Conservation (phyloP, 2,797 vertebrate genomes). For the Arvicola amphibius region DNA sequence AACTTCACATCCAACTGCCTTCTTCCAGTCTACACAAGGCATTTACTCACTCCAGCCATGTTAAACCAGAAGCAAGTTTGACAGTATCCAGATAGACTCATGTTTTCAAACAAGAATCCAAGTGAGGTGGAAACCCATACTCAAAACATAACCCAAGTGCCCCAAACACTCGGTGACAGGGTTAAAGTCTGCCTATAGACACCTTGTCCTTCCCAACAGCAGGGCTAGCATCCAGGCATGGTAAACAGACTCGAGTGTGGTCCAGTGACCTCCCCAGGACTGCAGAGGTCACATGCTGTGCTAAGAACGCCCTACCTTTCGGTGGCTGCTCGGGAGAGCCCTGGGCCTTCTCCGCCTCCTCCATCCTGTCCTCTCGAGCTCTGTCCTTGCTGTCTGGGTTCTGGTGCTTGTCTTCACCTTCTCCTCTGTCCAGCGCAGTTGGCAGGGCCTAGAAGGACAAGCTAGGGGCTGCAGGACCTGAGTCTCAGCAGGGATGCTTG, state of each 20-base stretch:
- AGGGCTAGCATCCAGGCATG: accelerated
- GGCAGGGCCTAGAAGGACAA: neutral
- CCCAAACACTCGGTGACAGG: neutral
- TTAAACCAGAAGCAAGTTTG: neutral
- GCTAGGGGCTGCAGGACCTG: neutral
- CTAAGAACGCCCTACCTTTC: slow-evolving; percentile 84
- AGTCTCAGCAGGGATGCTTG: neutral
- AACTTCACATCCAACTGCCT: neutral
- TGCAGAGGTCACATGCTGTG: accelerated
- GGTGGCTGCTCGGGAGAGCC: slow-evolving; percentile 83
- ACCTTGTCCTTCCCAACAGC: neutral
- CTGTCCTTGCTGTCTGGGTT: slow-evolving; percentile 78
- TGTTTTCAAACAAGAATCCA: neutral
- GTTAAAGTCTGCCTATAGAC: neutral
- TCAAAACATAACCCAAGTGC: neutral
- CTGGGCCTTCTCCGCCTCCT: slow-evolving; percentile 89
- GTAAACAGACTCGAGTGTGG: neutral
- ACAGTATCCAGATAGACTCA: too few relatives aligned
- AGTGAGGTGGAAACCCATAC: neutral
- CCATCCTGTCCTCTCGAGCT: slow-evolving; percentile 80
- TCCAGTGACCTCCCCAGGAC: accelerated
- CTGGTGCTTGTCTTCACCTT: slow-evolving; percentile 78
- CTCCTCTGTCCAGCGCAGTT: slow-evolving; percentile 75
- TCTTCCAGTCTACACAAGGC: neutral
- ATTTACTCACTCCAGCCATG: neutral